Conservation (phyloP, 2,113 vertebrate species). For the Campylorhamphus procurvoides region DNA sequence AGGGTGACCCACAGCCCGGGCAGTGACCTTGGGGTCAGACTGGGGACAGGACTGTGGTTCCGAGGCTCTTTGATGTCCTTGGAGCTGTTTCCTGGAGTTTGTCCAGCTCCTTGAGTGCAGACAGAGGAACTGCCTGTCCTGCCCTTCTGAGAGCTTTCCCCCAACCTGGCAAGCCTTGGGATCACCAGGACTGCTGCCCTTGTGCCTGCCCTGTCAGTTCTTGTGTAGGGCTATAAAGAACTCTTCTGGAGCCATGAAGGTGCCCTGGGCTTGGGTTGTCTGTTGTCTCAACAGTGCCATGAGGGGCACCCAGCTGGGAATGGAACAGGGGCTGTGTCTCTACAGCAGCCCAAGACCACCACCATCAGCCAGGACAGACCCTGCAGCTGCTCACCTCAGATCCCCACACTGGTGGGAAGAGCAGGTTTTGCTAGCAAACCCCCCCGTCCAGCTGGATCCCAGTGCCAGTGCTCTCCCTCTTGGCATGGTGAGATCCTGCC, state of each 20-base stretch:
- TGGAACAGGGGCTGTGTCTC: not conserved
- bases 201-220: no score
- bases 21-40: not conserved
- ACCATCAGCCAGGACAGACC: not conserved
- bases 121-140: not conserved
- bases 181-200: not conserved
- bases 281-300: not conserved
- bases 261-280: not conserved
- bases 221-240: not conserved
- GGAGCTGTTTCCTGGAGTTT: not conserved
- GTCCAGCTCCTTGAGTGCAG: not conserved
- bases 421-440: not conserved
- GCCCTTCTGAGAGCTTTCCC: not conserved
- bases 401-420: fast-evolving
- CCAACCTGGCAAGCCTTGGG: not conserved
- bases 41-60: not conserved
- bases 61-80: not conserved
- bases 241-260: not conserved
- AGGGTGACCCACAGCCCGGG: not conserved
- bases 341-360: not conserved
- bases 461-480: not conserved
- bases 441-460: not conserved
- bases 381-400: not conserved
- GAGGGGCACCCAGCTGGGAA: not conserved
- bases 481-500: not conserved